phyloP scores from a whole-genome alignment of 2,888 invertebrate species.

The Dolichopus griseipennis region DNA sequence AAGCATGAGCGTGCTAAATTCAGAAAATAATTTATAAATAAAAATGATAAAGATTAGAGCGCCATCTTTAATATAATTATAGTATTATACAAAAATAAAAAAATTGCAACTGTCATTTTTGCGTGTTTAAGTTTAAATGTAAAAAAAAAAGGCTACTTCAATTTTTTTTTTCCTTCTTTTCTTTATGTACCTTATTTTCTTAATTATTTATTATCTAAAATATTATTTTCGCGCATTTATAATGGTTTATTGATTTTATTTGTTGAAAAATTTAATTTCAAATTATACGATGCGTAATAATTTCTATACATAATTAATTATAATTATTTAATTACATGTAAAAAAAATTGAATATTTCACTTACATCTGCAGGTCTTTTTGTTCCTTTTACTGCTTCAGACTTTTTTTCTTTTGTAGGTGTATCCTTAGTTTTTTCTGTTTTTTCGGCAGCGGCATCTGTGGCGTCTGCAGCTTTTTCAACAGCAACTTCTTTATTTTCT shows the following conservation, averaged over 20 bases:
- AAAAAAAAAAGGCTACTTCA: neutral
- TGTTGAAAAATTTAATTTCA: neutral
- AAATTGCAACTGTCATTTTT: conserved; percentile 1
- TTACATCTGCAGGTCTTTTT: conserved; percentile 73
- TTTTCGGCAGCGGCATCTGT: conserved; percentile 29
- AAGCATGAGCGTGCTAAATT: too few relatives aligned
- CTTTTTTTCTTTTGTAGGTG: conserved; percentile 57
- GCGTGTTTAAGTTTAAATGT: neutral
- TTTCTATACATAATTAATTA: neutral
- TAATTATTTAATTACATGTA: conserved; percentile 10
- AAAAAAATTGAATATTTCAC: conserved; percentile 35
- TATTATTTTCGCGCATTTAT: neutral
- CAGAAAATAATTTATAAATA: too few relatives aligned
- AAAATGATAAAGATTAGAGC: neutral
- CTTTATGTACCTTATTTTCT: neutral
- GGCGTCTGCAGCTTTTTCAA: conserved; percentile 55
- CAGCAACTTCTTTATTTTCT: conserved; percentile 68
- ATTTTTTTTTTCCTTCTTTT: neutral
- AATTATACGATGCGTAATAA: neutral
- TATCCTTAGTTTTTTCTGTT: conserved; percentile 43
- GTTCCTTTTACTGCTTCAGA: conserved; percentile 54
- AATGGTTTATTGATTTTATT: neutral
- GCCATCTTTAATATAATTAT: neutral
- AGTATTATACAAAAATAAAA: neutral
- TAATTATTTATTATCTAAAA: neutral